A percentile compares a stretch with the other conserved stretches of the same genome.
Evolutionary conservation across 2,888 invertebrate genomes (phyloP).

Genomic region (Pseudococcus viburni): DNA sequence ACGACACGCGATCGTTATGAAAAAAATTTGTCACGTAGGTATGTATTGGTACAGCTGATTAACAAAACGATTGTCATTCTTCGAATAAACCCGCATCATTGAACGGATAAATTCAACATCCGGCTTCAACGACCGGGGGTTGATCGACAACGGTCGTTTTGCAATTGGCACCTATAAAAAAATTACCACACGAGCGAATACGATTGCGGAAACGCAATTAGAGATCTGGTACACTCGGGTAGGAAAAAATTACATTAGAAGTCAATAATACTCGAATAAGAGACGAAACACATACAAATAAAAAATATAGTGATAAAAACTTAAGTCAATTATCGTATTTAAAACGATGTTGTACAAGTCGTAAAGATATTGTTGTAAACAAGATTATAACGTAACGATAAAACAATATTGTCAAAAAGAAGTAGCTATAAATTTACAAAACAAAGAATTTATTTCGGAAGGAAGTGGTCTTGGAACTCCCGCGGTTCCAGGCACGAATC

Average conservation of each 20-base stretch:
- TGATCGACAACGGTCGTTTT: not conserved
- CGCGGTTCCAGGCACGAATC: constrained; percentile 62
- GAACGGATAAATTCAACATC: not conserved
- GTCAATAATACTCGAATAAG: not conserved
- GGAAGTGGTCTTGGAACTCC: constrained; percentile 62
- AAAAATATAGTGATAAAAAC: constrained; percentile 59
- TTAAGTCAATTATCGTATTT: constrained; percentile 65
- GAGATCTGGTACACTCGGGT: not conserved
- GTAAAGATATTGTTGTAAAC: constrained; percentile 65
- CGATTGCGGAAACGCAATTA: not conserved
- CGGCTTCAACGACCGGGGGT: not conserved
- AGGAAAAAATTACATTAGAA: not conserved
- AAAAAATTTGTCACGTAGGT: not conserved
- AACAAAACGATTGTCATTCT: constrained; percentile 1
- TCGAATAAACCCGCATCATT: not conserved
- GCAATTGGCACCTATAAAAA: not conserved
- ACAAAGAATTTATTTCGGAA: constrained; percentile 66
- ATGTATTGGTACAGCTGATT: not conserved
- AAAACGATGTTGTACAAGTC: constrained; percentile 65
- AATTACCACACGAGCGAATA: not conserved
- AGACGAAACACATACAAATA: not conserved
- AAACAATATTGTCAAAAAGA: constrained; percentile 65
- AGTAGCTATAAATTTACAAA: constrained; percentile 64
- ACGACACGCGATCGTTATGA: not conserved
- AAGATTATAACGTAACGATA: constrained; percentile 65